These are phyloP conservation scores for Lutjanus campechanus DNA, from an alignment of 2,797 vertebrate genomes.

Conservation along the genomic window DNA sequence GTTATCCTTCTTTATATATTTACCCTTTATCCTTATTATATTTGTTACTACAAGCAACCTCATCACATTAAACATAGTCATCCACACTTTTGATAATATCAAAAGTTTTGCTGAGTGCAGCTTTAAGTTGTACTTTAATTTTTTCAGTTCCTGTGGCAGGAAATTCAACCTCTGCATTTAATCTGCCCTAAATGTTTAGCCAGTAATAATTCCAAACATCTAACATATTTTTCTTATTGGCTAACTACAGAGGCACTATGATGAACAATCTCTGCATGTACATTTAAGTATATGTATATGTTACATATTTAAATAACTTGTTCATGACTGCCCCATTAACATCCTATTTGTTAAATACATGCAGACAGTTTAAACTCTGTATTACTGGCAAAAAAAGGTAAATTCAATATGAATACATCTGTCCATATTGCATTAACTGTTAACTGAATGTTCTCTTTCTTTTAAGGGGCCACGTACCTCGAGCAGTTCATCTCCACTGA, in stretches of 20 bases:
- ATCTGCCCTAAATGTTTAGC: neutral
- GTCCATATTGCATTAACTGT: neutral
- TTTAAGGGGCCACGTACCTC: slow-evolving; percentile 85
- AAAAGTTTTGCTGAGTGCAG: neutral
- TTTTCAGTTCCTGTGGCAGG: too few species aligned
- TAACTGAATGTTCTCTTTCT: neutral
- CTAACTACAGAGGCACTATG: neutral
- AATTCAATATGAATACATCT: neutral
- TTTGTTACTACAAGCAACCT: neutral
- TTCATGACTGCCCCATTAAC: neutral
- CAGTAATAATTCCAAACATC: neutral
- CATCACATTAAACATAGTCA: neutral
- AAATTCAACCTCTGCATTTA: neutral
- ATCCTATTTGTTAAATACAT: neutral
- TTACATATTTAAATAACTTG: neutral
- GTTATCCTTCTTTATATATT: neutral
- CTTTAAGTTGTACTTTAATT: too few species aligned
- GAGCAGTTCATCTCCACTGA: slow-evolving; percentile 95
- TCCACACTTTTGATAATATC: neutral
- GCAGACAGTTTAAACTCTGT: neutral
- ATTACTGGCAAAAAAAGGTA: neutral
- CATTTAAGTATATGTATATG: neutral
- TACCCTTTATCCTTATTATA: too few species aligned
- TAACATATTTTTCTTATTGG: neutral
- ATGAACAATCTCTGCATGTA: neutral